Evolutionary conservation across 1,140 invertebrate genomes (phyloP).

Genomic region (Drosophila serrata): DNA sequence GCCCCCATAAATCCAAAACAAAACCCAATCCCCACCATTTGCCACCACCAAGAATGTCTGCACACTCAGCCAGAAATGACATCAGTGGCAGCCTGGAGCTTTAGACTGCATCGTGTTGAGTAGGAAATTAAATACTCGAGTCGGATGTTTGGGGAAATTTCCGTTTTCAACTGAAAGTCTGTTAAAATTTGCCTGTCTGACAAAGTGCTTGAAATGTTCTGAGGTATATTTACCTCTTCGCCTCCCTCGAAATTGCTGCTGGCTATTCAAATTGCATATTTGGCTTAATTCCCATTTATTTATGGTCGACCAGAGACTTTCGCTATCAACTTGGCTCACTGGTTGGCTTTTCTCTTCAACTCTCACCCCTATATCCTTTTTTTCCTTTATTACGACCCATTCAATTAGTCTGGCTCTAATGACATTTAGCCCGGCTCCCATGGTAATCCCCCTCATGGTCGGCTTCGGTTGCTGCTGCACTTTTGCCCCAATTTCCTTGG

Average conservation of each 20-base stretch:
- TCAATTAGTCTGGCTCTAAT: conserved; percentile 57
- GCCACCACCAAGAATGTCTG: conserved; percentile 48
- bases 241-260: conserved; percentile 20
- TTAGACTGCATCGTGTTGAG: conserved; percentile 66
- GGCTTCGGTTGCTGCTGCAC: conserved; percentile 31
- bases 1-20: neutral
- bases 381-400: conserved; percentile 28
- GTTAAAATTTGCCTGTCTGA: conserved; percentile 41
- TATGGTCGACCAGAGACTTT: conserved; percentile 25
- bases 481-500: conserved; percentile 57
- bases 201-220: conserved; percentile 4
- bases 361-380: neutral
- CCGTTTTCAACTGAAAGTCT: conserved; percentile 52
- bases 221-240: neutral
- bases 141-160: conserved; percentile 79
- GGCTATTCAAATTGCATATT: conserved; percentile 57
- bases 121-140: conserved; percentile 80
- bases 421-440: conserved; percentile 33
- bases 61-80: conserved; percentile 59
- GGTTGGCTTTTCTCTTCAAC: conserved; percentile 8
- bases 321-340: conserved; percentile 13
- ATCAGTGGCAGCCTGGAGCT: conserved; percentile 48
- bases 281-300: conserved; percentile 46
- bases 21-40: conserved; percentile 8
- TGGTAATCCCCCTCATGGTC: conserved; percentile 22